Conservation (phyloP, 1,140 invertebrate genomes). For the Zaprionus taronus region DNA sequence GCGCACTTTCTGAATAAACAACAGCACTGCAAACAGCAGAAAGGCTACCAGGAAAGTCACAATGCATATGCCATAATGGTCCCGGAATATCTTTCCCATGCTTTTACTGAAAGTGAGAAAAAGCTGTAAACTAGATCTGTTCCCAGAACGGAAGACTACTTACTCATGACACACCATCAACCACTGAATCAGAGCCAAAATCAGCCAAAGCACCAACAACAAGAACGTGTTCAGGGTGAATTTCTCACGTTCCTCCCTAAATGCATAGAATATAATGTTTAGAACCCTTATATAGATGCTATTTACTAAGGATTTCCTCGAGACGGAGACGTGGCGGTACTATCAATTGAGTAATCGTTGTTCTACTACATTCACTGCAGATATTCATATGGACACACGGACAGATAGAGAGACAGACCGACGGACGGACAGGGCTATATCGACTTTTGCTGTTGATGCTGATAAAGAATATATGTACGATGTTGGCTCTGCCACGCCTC, state of each 20-base stretch:
- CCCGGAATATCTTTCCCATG: not conserved
- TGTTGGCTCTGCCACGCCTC: no score
- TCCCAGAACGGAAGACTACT: slow-evolving; percentile 10
- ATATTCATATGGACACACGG: no score
- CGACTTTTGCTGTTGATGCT: no score
- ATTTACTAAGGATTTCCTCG: not conserved
- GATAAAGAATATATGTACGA: no score
- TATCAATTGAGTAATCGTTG: not conserved
- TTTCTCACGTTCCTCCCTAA: slow-evolving; percentile 12
- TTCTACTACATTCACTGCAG: slow-evolving; percentile 7
- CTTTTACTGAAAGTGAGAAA: not conserved
- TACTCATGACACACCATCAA: slow-evolving; percentile 24
- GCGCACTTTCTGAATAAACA: slow-evolving; percentile 24
- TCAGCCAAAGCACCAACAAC: slow-evolving; percentile 8
- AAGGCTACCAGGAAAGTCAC: slow-evolving; percentile 13
- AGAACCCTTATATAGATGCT: not conserved
- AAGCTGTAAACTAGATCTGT: not conserved
- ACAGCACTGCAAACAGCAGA: slow-evolving; percentile 32
- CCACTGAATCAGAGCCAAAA: slow-evolving; percentile 46
- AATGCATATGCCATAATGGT: not conserved
- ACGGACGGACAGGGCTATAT: no score
- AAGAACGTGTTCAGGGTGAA: slow-evolving; percentile 28
- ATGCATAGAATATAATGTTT: slow-evolving; percentile 5
- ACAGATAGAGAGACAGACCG: no score
- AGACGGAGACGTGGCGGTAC: not conserved